These are phyloP conservation scores for Lophotis ruficrista DNA, from an alignment of 2,113 vertebrate genomes.

Conservation along the genomic window DNA sequence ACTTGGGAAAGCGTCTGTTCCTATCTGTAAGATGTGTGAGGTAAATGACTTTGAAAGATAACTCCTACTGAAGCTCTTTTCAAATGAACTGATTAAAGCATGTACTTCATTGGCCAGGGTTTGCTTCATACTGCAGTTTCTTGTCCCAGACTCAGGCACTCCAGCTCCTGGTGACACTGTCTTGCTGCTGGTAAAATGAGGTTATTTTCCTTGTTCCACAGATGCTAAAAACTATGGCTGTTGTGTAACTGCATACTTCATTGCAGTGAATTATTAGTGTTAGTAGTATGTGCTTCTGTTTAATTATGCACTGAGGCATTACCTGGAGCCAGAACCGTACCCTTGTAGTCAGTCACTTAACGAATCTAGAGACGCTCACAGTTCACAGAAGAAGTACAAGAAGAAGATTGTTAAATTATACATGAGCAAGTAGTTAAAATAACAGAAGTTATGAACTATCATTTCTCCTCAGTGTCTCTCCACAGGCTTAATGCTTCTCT, in stretches of 20 bases:
- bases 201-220: background rate
- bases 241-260: background rate
- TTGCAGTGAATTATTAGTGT: background rate
- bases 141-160: background rate
- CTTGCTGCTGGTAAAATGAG: background rate
- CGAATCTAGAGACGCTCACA: rapidly evolving
- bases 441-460: constrained; percentile 9
- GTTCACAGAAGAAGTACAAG: background rate
- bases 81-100: background rate
- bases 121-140: background rate
- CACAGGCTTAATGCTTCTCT: background rate
- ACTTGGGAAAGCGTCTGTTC: background rate
- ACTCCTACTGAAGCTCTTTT: background rate
- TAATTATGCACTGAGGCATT: background rate
- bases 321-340: background rate
- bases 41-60: background rate
- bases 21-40: background rate
- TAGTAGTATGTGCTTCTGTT: background rate
- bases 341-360: background rate
- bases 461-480: constrained; percentile 19
- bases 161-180: background rate
- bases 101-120: background rate
- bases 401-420: constrained; percentile 29
- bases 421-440: constrained; percentile 28
- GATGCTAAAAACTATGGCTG: background rate